These are phyloP conservation scores for Pollimyrus isidori DNA, from an alignment of 2,113 vertebrate genomes.

Conservation along the genomic window DNA sequence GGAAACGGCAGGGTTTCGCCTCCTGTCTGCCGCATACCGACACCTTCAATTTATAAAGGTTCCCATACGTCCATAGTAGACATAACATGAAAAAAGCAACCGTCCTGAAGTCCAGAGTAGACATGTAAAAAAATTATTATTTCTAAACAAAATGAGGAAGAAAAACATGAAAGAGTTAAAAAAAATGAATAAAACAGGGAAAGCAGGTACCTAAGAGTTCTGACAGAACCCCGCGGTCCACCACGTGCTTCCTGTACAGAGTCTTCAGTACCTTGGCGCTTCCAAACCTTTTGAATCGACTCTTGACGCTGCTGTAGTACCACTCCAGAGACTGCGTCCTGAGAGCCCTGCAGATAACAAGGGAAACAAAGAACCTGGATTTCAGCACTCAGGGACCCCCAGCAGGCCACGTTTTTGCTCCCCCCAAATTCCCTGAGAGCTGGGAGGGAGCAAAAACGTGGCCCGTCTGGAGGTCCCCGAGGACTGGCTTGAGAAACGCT, in stretches of 20 bases:
- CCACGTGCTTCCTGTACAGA: constrained; percentile 81
- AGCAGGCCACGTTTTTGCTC: background rate
- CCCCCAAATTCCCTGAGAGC: background rate
- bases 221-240: constrained; percentile 70
- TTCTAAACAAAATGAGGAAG: background rate
- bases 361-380: constrained; percentile 26
- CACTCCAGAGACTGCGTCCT: constrained; percentile 89
- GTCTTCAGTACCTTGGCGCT: constrained; percentile 95
- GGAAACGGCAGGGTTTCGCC: background rate
- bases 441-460: background rate
- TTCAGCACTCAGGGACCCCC: background rate
- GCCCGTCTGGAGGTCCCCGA: background rate
- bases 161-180: background rate
- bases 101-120: background rate
- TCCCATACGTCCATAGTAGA: background rate
- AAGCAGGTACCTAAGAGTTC: constrained; percentile 69
- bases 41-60: background rate
- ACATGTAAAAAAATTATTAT: background rate
- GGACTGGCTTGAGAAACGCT: background rate
- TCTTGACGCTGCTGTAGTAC: constrained; percentile 96
- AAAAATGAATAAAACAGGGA: background rate
- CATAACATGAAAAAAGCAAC: background rate
- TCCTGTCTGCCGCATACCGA: background rate
- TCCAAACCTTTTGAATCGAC: constrained; percentile 92
- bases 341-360: constrained; percentile 64